Conservation (phyloP, 2,888 invertebrate genomes). For the Acronicta psi region DNA sequence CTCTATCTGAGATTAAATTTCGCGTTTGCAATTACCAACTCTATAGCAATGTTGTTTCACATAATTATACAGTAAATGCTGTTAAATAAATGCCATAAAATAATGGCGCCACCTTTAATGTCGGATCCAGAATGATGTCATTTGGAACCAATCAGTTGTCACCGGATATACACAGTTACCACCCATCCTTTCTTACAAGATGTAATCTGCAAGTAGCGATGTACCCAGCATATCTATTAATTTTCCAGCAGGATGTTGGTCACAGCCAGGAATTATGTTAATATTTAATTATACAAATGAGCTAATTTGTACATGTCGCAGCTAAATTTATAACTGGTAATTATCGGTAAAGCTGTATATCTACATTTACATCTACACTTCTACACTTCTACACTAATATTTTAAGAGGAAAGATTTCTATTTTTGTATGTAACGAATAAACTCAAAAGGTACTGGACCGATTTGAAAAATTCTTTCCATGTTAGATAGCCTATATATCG, state of each 20-base stretch:
- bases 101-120: background rate
- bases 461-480: too few relatives aligned
- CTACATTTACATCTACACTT: too few relatives aligned
- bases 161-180: conserved; percentile 39
- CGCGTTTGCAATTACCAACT: too few relatives aligned
- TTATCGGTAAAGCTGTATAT: conserved; percentile 16
- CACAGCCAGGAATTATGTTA: conserved; percentile 38
- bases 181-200: conserved; percentile 39
- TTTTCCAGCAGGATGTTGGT: conserved; percentile 32
- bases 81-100: conserved; percentile 1
- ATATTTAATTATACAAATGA: conserved; percentile 52
- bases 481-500: too few relatives aligned
- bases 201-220: conserved; percentile 36
- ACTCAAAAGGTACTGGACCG: too few relatives aligned
- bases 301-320: conserved; percentile 39
- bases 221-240: conserved; percentile 45
- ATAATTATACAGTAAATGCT: background rate
- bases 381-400: too few relatives aligned
- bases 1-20: too few relatives aligned
- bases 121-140: conserved; percentile 19
- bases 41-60: background rate
- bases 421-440: too few relatives aligned
- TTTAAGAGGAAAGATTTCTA: too few relatives aligned
- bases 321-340: conserved; percentile 13
- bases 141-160: conserved; percentile 32